Percentiles rank a stretch among this genome's conserved stretches.
phyloP scores from a whole-genome alignment of 2,113 vertebrate species.

The Pluvianellus socialis region DNA sequence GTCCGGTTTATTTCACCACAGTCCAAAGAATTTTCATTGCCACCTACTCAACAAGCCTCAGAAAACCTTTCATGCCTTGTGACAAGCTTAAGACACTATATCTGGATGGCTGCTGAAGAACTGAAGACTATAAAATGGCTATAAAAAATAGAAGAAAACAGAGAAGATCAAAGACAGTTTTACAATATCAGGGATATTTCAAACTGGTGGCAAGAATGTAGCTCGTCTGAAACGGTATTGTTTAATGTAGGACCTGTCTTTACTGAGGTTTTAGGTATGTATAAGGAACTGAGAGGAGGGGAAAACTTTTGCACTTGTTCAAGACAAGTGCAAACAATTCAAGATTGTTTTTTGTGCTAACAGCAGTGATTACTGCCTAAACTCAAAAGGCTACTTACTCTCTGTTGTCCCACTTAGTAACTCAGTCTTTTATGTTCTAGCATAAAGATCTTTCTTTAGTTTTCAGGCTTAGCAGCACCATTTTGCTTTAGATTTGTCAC shows the following conservation, averaged over 20 bases:
- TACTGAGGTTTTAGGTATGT: not conserved
- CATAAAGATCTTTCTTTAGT: not conserved
- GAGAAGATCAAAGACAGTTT: not conserved
- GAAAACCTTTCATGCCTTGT: not conserved
- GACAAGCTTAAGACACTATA: not conserved
- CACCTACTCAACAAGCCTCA: not conserved
- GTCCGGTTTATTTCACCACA: not conserved
- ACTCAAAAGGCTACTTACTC: not conserved
- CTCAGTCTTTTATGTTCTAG: not conserved
- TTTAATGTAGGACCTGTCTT: not conserved
- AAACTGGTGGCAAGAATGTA: not conserved
- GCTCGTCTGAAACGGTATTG: not conserved
- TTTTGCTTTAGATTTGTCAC: not conserved
- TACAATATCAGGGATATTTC: not conserved
- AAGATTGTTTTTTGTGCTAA: not conserved
- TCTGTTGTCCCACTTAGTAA: not conserved
- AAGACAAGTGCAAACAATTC: not conserved
- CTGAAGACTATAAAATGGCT: not conserved
- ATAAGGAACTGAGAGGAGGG: not conserved
- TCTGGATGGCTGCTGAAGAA: not conserved
- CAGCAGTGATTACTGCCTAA: not conserved
- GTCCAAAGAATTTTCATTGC: not conserved
- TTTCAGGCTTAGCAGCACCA: not conserved
- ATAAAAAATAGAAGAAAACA: not conserved
- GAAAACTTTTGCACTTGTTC: not conserved